Evolutionary conservation across 2,797 vertebrate genomes (phyloP), one percentile per base, ranked within the genome.

Genomic region (Tiaroga cobitis): DNA sequence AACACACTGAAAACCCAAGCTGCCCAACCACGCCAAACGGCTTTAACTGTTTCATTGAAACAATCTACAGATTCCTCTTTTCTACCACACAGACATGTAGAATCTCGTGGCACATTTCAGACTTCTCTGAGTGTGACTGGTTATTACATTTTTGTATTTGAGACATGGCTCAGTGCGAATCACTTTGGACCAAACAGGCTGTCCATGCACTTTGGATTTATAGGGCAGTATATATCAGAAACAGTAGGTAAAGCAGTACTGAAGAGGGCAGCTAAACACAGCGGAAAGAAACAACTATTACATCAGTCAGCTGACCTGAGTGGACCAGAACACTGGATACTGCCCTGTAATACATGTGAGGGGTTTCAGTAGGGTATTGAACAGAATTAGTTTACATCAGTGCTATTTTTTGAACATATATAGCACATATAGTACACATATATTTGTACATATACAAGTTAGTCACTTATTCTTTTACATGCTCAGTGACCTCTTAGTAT

Each of bases 101-200:
- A 83, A 86, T 82, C 69, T 76, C 15, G 29, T 26, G 49, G 69
- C 26, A 74, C 43, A 9, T 54, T 56, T 56, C 61, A 79, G 69
- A 74, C 61, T 51, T 63, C 26, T 72, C 83, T 59, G 80, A 29
- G n/a, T 80, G 43, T 74, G 80, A 51, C 76, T 74, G 51, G 54
- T 61, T 68, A 51, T 63, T 63, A 84, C 65, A 5, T 73, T 87
- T 87, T 82, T 81, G 54, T 68, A 84, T 63, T 84, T 74, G 19
- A 83, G 81, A 86, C 69, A 24, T 43, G 69, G 72, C 73, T 39
- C 41, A 26, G 16, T 46, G 26, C 37, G 41, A 83, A 73, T 80
- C 49, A 81, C 65, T 87, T 72, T 85, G 89, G 89, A 88, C 87
- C 87, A 88, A 88, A 88, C 34, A 46, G 67, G 56, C 70, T 78